Conservation (phyloP, 2,888 invertebrate genomes). For the Malthinus seriepunctatus region DNA sequence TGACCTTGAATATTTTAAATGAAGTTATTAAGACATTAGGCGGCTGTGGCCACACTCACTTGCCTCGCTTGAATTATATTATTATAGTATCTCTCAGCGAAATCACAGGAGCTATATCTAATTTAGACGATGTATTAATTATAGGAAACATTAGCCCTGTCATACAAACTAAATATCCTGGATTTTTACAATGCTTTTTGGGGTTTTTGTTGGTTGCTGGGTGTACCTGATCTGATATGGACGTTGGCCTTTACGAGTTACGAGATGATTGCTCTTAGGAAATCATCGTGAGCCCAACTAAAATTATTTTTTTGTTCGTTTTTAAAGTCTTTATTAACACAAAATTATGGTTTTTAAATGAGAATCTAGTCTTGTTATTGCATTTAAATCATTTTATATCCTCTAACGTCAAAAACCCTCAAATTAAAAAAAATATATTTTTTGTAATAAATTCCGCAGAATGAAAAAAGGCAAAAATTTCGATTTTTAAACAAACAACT, state of each 20-base stretch:
- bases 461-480: not conserved
- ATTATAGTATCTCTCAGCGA: conserved; percentile 50
- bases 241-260: not conserved
- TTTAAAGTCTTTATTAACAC: not conserved
- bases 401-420: no score
- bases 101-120: conserved; percentile 53
- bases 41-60: conserved; percentile 51
- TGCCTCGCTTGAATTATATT: conserved; percentile 49
- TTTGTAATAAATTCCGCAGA: not conserved
- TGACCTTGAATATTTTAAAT: conserved; percentile 54
- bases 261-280: conserved; percentile 15
- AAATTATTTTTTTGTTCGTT: conserved; percentile 16
- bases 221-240: no score
- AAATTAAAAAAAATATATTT: not conserved
- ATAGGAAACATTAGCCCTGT: conserved; percentile 43
- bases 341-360: no score
- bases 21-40: conserved; percentile 57
- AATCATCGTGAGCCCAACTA: conserved; percentile 15
- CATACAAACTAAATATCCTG: conserved; percentile 16
- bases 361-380: no score
- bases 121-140: conserved; percentile 53
- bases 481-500: not conserved
- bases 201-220: conserved; percentile 7
- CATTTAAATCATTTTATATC: no score
- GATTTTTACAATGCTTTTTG: conserved; percentile 7